phyloP scores from a whole-genome alignment of 2,888 invertebrate genomes.

The Agrenia bidenticulata region DNA sequence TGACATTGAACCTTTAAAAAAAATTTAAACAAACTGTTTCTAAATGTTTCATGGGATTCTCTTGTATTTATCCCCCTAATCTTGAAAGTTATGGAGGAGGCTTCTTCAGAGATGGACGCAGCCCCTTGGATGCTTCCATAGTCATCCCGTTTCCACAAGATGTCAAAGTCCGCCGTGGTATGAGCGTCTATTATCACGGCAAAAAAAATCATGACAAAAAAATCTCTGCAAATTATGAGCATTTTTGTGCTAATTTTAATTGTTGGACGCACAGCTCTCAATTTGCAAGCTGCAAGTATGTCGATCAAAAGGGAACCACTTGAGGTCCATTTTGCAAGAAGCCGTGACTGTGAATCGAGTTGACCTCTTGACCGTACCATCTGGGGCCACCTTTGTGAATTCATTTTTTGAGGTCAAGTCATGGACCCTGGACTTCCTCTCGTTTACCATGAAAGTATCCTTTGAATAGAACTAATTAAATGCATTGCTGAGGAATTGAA shows the following conservation, averaged over 20 bases:
- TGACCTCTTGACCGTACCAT: constrained; percentile 27
- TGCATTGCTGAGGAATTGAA: too few species aligned
- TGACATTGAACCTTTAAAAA: too few species aligned
- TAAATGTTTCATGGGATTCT: constrained; percentile 1
- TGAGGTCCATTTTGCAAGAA: constrained; percentile 93
- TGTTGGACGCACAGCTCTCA: constrained; percentile 99
- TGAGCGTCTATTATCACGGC: too few species aligned
- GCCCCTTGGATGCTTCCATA: constrained; percentile 18
- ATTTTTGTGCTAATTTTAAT: too few species aligned
- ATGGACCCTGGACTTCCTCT: constrained; percentile 24
- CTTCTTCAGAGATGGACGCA: constrained; percentile 21
- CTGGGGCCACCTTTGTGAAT: constrained; percentile 22
- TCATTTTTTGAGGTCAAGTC: constrained; percentile 20
- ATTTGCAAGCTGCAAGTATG: constrained; percentile 93
- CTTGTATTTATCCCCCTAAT: constrained; percentile 18
- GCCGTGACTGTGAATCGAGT: constrained; percentile 84
- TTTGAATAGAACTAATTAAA: neutral
- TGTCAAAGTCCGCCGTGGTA: too few species aligned
- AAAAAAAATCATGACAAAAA: too few species aligned
- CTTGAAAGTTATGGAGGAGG: constrained; percentile 17
- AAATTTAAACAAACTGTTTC: constrained; percentile 14
- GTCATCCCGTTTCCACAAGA: constrained; percentile 26
- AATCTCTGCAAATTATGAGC: too few species aligned
- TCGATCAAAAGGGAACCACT: constrained; percentile 95
- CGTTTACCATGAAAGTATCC: constrained; percentile 35